Evolutionary conservation across 2,797 vertebrate genomes (phyloP), one percentile per base, ranked within the genome.

Genomic region (Sparus aurata): DNA sequence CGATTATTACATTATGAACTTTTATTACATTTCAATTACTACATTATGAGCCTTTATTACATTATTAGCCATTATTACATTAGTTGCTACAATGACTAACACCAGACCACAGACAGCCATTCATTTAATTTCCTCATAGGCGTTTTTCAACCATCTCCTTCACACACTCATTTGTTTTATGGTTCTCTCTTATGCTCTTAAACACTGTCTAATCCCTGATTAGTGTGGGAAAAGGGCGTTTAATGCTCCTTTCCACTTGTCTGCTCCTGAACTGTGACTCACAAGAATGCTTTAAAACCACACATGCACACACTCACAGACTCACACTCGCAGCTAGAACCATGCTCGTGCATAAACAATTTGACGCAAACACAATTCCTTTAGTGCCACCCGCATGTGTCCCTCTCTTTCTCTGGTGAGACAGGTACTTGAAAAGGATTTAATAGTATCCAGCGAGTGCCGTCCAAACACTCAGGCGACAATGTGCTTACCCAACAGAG

Each of bases 161-260:
- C 81, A 84, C 76, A 78, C 86, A 75, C 81, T 87, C 81, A 82
- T 89, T 91, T 90, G 88, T 90, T 91, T 90, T 86, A 80, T 84
- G 77, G 66, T 82, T 89, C 79, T 91, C 82, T 83, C 82, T 91
- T 90, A 87, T 89, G 81, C 89, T 94, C 88, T 93, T 95, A 91
- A 93, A 89, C 79, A 88, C 79, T 57, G 87, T 89, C 86, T 94
- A 91, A 94, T 95, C 92, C 92, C 92, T 87, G 90, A 94, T 94
- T 94, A 93, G 89, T 85, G 73, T 57, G 77, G 79, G 86, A 86
- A 89, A 88, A 88, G 85, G 87, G 77, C 27, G 76, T 89, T 89
- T 91, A 91, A 92, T 89, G 86, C 87, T 83, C 70, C 83, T 86
- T 69, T 88, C 79, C 88, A 91, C 86, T 93, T 79, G 69, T 91